Conservation (phyloP, 2,113 vertebrate genomes). For the Dicrurus megarhynchus region DNA sequence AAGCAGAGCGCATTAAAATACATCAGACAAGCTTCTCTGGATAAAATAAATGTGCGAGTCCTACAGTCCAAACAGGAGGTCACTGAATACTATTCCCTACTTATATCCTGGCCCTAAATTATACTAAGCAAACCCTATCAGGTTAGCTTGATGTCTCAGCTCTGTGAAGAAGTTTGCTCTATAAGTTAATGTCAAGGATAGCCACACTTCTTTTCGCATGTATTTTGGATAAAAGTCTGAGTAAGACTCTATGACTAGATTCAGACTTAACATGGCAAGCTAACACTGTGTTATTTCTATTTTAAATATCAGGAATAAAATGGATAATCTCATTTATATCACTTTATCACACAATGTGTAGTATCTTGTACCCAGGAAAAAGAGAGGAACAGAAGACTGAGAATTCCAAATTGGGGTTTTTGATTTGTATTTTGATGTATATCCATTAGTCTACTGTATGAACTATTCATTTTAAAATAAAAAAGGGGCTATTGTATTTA, state of each 20-base stretch:
- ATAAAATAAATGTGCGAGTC: background rate
- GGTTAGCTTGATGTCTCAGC: background rate
- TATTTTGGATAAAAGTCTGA: background rate
- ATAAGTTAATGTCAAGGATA: background rate
- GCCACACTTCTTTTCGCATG: background rate
- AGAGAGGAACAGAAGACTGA: background rate
- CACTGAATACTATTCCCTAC: background rate
- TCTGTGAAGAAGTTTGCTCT: background rate
- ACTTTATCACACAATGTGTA: background rate
- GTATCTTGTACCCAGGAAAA: background rate
- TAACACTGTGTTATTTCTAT: background rate
- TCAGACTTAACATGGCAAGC: background rate
- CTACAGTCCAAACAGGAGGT: background rate
- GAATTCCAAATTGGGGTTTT: background rate
- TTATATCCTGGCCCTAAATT: background rate
- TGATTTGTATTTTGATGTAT: background rate
- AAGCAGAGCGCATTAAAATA: background rate
- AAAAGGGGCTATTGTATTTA: background rate
- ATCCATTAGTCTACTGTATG: background rate
- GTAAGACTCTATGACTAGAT: background rate
- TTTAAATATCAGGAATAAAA: slow-evolving; percentile 2
- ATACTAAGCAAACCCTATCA: background rate
- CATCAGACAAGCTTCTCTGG: background rate
- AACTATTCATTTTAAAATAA: background rate
- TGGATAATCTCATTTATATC: background rate